Evolutionary conservation across 23 tunicate genomes (phyloP).

Genomic region (Diplosoma virens): DNA sequence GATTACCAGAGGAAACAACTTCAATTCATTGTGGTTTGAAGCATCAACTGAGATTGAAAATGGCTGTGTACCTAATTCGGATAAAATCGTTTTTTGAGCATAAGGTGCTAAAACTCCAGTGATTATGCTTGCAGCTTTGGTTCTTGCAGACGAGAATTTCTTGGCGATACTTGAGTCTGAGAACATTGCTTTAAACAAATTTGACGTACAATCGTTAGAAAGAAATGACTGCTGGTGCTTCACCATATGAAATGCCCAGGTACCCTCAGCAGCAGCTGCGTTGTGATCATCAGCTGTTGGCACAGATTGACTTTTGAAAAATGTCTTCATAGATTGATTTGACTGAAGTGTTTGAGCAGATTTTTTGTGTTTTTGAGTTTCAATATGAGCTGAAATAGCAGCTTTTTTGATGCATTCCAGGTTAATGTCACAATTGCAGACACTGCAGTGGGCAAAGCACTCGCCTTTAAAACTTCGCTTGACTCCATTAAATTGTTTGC

Average conservation of each 20-base stretch:
- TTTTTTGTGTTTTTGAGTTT: not conserved
- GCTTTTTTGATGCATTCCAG: not conserved
- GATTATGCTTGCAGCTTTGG: conserved; percentile 22
- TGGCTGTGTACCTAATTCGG: conserved; percentile 13
- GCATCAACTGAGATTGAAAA: conserved; percentile 25
- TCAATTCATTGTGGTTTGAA: not conserved
- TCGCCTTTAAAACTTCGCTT: conserved; percentile 1
- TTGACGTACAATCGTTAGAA: conserved; percentile 37
- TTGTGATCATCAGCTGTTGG: not conserved
- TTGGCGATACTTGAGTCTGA: conserved; percentile 1
- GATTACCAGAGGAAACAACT: conserved; percentile 27
- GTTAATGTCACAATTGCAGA: conserved; percentile 1
- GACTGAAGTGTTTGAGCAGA: not conserved
- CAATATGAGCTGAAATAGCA: not conserved
- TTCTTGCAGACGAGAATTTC: conserved; percentile 6
- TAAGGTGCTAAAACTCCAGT: conserved; percentile 43
- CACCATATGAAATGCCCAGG: conserved; percentile 41
- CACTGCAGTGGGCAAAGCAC: conserved; percentile 6
- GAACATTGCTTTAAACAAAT: conserved; percentile 18
- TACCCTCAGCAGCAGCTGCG: conserved; percentile 33
- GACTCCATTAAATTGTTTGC: not conserved
- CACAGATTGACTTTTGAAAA: not conserved
- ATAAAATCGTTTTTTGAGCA: conserved; percentile 10
- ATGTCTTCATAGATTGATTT: conserved; percentile 12
- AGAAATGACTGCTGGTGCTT: conserved; percentile 44